These are phyloP conservation scores for Nyctibius bracteatus DNA, from an alignment of 2,113 vertebrate genomes.

Conservation along the genomic window DNA sequence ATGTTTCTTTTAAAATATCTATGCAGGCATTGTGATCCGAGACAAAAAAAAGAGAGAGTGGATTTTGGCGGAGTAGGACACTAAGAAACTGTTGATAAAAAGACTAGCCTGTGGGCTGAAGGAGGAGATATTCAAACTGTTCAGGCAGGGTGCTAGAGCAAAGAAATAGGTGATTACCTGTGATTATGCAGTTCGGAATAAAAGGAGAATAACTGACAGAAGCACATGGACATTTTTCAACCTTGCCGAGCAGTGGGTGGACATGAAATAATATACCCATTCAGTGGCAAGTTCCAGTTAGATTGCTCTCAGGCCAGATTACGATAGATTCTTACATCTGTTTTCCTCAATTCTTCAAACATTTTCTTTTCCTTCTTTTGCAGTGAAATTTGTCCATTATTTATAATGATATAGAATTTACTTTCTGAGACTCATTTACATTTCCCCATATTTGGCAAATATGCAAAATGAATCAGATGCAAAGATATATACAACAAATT, in stretches of 20 bases:
- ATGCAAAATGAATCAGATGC: not conserved
- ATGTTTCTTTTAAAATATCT: not conserved
- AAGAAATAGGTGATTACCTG: slow-evolving; percentile 5
- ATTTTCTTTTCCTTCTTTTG: not conserved
- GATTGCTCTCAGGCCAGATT: not conserved
- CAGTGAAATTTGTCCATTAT: not conserved
- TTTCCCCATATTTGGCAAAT: not conserved
- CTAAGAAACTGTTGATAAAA: slow-evolving; percentile 44
- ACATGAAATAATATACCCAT: not conserved
- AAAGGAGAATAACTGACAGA: not conserved
- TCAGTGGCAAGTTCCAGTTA: not conserved
- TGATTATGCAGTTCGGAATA: not conserved
- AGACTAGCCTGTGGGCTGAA: not conserved
- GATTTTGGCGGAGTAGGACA: not conserved
- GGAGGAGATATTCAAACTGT: slow-evolving; percentile 6
- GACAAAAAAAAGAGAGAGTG: not conserved
- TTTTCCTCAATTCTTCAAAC: not conserved
- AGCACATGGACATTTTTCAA: not conserved
- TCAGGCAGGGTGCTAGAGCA: slow-evolving; percentile 10
- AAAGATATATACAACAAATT: not conserved
- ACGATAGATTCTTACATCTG: not conserved
- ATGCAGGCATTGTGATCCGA: not conserved
- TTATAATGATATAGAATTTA: not conserved
- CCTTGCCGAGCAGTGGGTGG: not conserved
- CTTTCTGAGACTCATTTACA: not conserved